phyloP scores from a whole-genome alignment of 2,797 vertebrate genomes.

The Anas flavirostris region DNA sequence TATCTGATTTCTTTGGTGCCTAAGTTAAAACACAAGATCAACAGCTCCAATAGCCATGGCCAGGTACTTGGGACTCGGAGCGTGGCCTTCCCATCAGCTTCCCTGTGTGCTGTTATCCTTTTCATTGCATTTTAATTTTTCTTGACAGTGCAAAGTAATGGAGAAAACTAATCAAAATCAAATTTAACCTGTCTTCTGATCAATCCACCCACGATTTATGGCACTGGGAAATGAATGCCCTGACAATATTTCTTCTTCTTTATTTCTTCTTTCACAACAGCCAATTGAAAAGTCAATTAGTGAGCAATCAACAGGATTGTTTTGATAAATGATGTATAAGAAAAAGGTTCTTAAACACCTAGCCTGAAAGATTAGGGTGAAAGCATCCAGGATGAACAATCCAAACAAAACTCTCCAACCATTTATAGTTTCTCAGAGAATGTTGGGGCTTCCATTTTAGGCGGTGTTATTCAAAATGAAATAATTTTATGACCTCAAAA shows the following conservation, averaged over 20 bases:
- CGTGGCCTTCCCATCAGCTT: neutral
- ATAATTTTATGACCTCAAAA: neutral
- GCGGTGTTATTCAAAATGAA: neutral
- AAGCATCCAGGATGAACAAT: neutral
- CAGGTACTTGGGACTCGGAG: accelerated
- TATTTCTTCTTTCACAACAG: neutral
- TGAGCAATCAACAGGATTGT: neutral
- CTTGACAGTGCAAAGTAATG: neutral
- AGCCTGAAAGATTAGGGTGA: neutral
- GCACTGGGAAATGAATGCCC: neutral
- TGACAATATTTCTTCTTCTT: conserved; percentile 36
- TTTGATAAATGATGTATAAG: conserved; percentile 6
- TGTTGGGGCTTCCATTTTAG: neutral
- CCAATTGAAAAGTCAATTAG: conserved; percentile 26
- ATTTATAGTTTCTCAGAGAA: neutral
- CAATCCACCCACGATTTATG: conserved; percentile 4
- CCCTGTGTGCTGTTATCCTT: neutral
- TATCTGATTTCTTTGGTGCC: neutral
- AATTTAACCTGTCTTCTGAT: neutral
- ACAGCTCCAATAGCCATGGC: neutral
- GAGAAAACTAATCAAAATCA: neutral
- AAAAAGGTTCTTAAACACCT: neutral
- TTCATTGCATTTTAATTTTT: neutral
- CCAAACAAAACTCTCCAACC: neutral
- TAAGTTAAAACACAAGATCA: neutral